Conservation (phyloP, 2,888 invertebrate species). For the Phragmatobia fuliginosa region DNA sequence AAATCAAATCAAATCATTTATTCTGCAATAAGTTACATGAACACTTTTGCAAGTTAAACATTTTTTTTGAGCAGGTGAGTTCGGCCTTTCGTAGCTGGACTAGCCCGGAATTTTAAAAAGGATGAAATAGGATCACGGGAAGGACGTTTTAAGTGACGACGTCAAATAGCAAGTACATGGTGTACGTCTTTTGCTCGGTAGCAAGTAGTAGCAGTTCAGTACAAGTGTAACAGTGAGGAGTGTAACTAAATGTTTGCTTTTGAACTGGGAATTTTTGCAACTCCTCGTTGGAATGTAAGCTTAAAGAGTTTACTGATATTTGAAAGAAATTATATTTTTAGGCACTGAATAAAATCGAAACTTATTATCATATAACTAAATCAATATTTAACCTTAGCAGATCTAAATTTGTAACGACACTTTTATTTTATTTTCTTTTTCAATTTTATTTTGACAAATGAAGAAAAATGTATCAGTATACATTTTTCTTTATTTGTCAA, state of each 20-base stretch:
- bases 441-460: too few species aligned
- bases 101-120: too few species aligned
- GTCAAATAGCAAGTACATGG: not conserved
- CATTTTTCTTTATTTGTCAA: not conserved
- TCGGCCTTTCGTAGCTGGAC: too few species aligned
- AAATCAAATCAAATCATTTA: too few species aligned
- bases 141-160: not conserved
- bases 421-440: too few species aligned
- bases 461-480: too few species aligned
- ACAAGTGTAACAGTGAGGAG: slow-evolving; percentile 21
- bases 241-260: slow-evolving; percentile 17
- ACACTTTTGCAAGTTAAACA: too few species aligned
- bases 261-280: slow-evolving; percentile 7
- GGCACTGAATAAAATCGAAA: not conserved
- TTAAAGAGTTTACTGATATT: slow-evolving; percentile 5
- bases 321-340: not conserved
- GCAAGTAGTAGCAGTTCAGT: not conserved
- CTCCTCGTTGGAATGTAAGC: not conserved
- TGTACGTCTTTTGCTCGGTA: not conserved
- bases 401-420: too few species aligned
- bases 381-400: too few species aligned
- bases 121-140: too few species aligned
- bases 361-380: not conserved
- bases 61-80: too few species aligned
- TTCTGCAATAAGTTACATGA: too few species aligned